Evolutionary conservation across 2,888 invertebrate genomes (phyloP), one percentile per base, ranked within the genome.

Genomic region (Dryococelus australis): DNA sequence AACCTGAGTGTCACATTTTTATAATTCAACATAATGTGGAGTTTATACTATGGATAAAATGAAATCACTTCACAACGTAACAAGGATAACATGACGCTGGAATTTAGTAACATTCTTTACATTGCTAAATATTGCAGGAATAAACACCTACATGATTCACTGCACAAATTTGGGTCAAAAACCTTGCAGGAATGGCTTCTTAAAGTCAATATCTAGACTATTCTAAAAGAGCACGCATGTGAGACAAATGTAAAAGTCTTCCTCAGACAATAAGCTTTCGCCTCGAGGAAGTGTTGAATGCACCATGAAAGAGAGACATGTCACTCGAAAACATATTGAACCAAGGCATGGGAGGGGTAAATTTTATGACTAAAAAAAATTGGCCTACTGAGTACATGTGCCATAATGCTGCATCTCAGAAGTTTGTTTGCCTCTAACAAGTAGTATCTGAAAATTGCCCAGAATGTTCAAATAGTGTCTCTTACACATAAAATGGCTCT

Each of bases 11-110:
- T 28, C 35, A 83, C 35, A 28, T 83, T 83, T 83, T 83, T 83
- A 83, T 35, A 83, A 83, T 83, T 28, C 16, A 83, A 83, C 83
- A 28, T 83, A 83, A 86, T 86, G 83, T 26, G 84, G 84, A 87
- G 86, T 88, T 43, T 87, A 88, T 80, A 80, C 51, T 24, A 87
- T 81, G 13, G 87, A 88, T 47, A 20, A 88, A 86, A 47, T 85
- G 84, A 85, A 85, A 26, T 27, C 80, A 26, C 83, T 79, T 13
- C 87, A 79, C 53, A 81, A 47, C 85, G 87, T 86, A 43, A 35
- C 79, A 28, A 87, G 65, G 65, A 65, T 65, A 24, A 65, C 65
- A 65, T 6, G 24, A 65, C 24, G 65, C 24, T 65, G n/a, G 65
- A 65, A 8, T 65, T 65, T 24, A n/a, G 65, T 65, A 65, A 24